phyloP scores from a whole-genome alignment of 2,888 invertebrate species.

The Parelbella ahira region DNA sequence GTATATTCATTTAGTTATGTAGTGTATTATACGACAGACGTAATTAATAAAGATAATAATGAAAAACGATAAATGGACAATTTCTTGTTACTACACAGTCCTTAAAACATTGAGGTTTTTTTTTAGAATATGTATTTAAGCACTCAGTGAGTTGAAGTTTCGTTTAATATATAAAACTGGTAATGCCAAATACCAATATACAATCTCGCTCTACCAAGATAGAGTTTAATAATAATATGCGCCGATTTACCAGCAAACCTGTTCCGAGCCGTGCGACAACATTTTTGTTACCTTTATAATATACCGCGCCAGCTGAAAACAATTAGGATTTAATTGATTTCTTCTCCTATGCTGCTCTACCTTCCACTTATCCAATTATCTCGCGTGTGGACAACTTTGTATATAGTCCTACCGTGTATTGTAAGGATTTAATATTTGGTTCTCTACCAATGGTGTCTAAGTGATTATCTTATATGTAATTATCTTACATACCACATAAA shows the following conservation, averaged over 20 bases:
- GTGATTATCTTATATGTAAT: too few species aligned
- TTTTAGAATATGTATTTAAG: too few species aligned
- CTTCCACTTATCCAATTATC: constrained; percentile 10
- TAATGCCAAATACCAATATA: constrained; percentile 4
- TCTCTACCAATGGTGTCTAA: neutral
- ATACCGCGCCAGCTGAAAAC: constrained; percentile 1
- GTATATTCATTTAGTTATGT: too few species aligned
- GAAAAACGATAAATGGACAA: too few species aligned
- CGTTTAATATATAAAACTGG: constrained; percentile 4
- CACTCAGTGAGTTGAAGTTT: too few species aligned
- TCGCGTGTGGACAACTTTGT: too few species aligned
- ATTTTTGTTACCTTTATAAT: neutral
- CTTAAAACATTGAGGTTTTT: too few species aligned
- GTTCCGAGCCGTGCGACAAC: constrained; percentile 9
- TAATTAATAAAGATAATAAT: too few species aligned
- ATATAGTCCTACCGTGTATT: too few species aligned
- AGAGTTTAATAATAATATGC: constrained; percentile 9
- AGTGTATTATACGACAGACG: too few species aligned
- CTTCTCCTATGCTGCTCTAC: constrained; percentile 7
- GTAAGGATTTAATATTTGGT: neutral
- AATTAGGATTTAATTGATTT: constrained; percentile 11
- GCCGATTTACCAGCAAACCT: constrained; percentile 8
- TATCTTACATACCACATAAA: too few species aligned
- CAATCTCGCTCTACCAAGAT: constrained; percentile 8
- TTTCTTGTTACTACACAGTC: too few species aligned